A percentile compares a stretch with the other conserved stretches of the same genome.
Evolutionary conservation across 2,888 invertebrate species (phyloP).

Genomic region (Papilio protenor): DNA sequence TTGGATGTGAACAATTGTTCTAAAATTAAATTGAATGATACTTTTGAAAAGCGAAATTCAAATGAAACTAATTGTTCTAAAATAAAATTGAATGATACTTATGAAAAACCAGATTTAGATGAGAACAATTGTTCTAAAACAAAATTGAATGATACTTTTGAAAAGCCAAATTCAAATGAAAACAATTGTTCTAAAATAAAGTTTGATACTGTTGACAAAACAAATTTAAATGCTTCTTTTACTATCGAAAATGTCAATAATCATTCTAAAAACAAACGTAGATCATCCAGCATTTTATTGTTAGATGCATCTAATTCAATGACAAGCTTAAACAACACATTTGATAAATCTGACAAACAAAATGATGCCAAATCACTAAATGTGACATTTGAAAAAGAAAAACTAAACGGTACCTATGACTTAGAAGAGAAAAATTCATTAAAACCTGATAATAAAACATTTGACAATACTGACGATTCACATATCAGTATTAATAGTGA

Average conservation of each 20-base stretch:
- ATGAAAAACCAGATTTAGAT: neutral
- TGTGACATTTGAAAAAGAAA: conserved; percentile 62
- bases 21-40: conserved; percentile 29
- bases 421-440: conserved; percentile 21
- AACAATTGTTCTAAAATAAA: neutral
- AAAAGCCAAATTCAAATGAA: neutral
- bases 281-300: conserved; percentile 17
- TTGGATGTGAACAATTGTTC: no score
- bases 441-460: conserved; percentile 62
- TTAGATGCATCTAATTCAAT: conserved; percentile 9
- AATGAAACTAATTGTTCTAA: conserved; percentile 15
- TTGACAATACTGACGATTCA: conserved; percentile 61
- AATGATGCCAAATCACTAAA: conserved; percentile 49
- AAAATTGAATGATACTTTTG: neutral
- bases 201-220: neutral
- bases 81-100: conserved; percentile 43
- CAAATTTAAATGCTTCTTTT: neutral
- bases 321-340: conserved; percentile 50
- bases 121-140: neutral
- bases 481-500: conserved; percentile 73
- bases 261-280: conserved; percentile 33
- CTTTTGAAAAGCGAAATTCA: conserved; percentile 16
- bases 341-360: conserved; percentile 52
- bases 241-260: neutral
- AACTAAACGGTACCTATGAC: conserved; percentile 49